phyloP scores from a whole-genome alignment of 2,113 vertebrate species.

The Drymodes brunneopygia region DNA sequence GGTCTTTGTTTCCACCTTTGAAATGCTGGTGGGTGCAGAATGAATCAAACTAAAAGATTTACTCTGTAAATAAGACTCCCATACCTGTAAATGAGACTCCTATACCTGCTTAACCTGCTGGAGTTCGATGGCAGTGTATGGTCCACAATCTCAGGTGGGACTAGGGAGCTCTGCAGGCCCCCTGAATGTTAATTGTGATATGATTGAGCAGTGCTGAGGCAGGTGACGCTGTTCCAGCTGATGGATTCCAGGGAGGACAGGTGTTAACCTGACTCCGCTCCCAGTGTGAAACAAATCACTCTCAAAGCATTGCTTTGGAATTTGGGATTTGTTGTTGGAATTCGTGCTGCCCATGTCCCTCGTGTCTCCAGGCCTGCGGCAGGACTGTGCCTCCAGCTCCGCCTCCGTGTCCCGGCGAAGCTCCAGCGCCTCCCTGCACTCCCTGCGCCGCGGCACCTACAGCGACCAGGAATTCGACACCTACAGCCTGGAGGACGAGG shows the following conservation, averaged over 20 bases:
- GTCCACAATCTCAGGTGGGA: not conserved
- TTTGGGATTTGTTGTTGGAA: rapidly evolving
- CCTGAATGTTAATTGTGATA: not conserved
- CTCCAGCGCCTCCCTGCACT: constrained; percentile 86
- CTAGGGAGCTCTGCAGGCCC: not conserved
- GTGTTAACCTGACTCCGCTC: not conserved
- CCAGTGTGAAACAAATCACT: not conserved
- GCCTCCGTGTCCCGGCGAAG: constrained; percentile 84
- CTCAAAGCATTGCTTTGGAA: rapidly evolving
- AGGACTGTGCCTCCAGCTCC: constrained; percentile 88
- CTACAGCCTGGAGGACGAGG: constrained; percentile 87
- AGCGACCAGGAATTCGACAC: constrained; percentile 91
- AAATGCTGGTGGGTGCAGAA: not conserved
- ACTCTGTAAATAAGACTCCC: not conserved
- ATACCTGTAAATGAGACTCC: not conserved
- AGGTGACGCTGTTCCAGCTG: not conserved
- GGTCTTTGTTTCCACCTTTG: not conserved
- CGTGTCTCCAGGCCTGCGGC: constrained; percentile 85
- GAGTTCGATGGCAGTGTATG: rapidly evolving
- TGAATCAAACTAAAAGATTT: not conserved
- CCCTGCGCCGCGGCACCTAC: constrained; percentile 84
- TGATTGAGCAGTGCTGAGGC: not conserved
- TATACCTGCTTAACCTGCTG: rapidly evolving
- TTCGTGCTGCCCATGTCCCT: not conserved
- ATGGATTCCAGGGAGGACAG: not conserved